Evolutionary conservation across 2,797 vertebrate species (phyloP).

Genomic region (Halcyon badia): DNA sequence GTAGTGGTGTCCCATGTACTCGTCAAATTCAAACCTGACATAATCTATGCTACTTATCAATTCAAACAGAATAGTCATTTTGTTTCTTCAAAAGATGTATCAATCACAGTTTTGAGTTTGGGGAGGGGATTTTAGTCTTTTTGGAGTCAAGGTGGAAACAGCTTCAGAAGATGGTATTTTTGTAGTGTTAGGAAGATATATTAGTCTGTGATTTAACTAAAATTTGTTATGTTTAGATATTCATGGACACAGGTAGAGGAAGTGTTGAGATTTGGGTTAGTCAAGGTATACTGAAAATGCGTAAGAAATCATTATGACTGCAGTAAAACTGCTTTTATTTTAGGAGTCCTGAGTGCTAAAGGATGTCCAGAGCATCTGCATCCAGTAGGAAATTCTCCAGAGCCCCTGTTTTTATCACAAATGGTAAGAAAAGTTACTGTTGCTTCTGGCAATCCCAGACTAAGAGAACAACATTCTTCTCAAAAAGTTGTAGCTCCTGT

Average conservation of each 20-base stretch:
- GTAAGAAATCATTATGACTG: background rate
- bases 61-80: background rate
- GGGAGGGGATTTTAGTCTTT: background rate
- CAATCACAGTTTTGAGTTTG: background rate
- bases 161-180: background rate
- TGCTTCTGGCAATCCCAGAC: background rate
- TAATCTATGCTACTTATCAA: background rate
- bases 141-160: background rate
- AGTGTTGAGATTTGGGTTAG: background rate
- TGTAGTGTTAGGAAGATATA: background rate
- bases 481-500: background rate
- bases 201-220: background rate
- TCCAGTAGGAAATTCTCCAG: constrained; percentile 2
- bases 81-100: background rate
- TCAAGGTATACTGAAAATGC: background rate
- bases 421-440: constrained; percentile 65
- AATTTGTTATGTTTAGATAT: background rate
- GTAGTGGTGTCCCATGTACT: background rate
- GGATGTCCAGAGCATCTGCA: background rate
- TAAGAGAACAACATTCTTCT: background rate
- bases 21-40: background rate
- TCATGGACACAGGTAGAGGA: background rate
- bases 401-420: constrained; percentile 3
- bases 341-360: constrained; percentile 1
- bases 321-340: background rate